Evolutionary conservation across 2,888 invertebrate species (phyloP).

Genomic region (Scelioninae gen. 1): DNA sequence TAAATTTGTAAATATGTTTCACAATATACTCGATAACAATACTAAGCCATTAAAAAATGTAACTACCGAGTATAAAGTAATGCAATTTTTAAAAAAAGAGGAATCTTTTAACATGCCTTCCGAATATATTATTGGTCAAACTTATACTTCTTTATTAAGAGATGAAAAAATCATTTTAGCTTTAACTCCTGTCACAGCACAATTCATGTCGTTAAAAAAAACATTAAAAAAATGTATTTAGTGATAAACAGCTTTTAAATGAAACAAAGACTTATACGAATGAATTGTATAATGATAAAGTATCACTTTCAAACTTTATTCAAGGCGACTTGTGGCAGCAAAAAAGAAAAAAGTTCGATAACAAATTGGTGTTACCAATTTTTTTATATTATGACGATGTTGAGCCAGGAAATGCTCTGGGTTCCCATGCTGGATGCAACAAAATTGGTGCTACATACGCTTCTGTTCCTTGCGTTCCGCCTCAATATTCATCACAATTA

Average conservation of each 20-base stretch:
- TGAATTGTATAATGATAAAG: constrained; percentile 8
- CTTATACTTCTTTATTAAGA: neutral
- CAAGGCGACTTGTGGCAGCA: constrained; percentile 20
- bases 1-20: neutral
- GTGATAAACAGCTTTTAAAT: constrained; percentile 13
- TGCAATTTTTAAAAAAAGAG: neutral
- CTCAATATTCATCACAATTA: neutral
- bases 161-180: neutral
- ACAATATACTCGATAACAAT: neutral
- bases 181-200: constrained; percentile 19
- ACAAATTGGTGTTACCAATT: constrained; percentile 12
- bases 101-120: neutral
- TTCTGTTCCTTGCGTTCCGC: constrained; percentile 16
- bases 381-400: constrained; percentile 23
- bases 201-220: constrained; percentile 33
- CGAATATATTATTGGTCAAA: constrained; percentile 35
- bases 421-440: constrained; percentile 48
- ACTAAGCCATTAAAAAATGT: constrained; percentile 11
- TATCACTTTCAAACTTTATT: no score
- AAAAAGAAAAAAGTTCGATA: neutral
- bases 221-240: constrained; percentile 14
- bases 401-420: constrained; percentile 20
- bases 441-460: constrained; percentile 37
- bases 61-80: constrained; percentile 12
- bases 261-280: constrained; percentile 11